phyloP scores from a whole-genome alignment of 2,797 vertebrate species.

The Amphiprion clarkii region DNA sequence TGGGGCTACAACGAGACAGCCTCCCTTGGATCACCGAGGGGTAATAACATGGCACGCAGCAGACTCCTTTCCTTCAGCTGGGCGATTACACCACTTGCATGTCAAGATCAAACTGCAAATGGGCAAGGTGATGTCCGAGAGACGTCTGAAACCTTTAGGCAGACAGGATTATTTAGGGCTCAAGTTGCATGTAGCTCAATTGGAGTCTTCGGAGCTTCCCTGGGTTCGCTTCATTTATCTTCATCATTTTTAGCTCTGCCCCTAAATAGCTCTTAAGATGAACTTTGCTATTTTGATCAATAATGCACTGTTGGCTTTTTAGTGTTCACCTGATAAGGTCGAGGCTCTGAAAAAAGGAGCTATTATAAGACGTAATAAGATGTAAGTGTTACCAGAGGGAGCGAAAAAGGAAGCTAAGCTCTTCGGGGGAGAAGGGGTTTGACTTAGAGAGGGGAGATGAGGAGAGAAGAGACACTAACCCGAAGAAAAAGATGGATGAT shows the following conservation, averaged over 20 bases:
- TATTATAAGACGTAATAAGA: constrained; percentile 44
- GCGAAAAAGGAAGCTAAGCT: constrained; percentile 21
- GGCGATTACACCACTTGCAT: constrained; percentile 36
- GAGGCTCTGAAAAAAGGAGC: constrained; percentile 41
- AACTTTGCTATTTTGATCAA: constrained; percentile 47
- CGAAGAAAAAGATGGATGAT: constrained; percentile 58
- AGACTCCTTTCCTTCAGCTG: constrained; percentile 5
- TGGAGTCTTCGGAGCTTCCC: constrained; percentile 12
- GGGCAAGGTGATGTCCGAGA: constrained; percentile 49
- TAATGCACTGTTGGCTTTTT: constrained; percentile 36
- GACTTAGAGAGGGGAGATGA: constrained; percentile 12
- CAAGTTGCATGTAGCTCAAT: neutral
- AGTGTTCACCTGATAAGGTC: constrained; percentile 34
- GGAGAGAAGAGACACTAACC: constrained; percentile 27
- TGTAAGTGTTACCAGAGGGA: constrained; percentile 36
- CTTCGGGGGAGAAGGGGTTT: constrained; percentile 31
- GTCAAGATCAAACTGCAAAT: constrained; percentile 51
- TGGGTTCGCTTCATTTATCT: constrained; percentile 17
- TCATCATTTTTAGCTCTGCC: constrained; percentile 27
- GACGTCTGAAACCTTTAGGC: constrained; percentile 22
- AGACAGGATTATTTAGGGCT: constrained; percentile 26
- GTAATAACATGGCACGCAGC: constrained; percentile 51
- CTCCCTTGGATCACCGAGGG: constrained; percentile 33
- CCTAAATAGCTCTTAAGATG: constrained; percentile 6
- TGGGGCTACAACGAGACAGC: constrained; percentile 37